Base-by-base conservation (phyloP, 2,888 invertebrate species). In the Liodrosophila aerea region DNA sequence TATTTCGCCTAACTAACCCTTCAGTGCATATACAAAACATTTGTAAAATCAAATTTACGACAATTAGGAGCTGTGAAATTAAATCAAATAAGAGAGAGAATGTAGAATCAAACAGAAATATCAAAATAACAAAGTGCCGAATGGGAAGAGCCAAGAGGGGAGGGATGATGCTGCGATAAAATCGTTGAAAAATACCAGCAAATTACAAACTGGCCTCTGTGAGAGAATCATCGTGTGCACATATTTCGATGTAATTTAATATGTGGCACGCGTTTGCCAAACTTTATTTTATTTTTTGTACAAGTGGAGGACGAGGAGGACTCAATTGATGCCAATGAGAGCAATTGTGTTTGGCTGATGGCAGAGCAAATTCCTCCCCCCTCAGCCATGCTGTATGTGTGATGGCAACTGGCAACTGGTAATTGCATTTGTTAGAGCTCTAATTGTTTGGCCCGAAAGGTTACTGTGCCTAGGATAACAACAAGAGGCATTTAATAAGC, bases 161-260 rank as follows among this genome's bases (percentile, higher is more conserved):
- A 4, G 15, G 15, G 30, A 29, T 12, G 33, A 34, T 36, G 18
- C 22, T 44, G 50, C 59, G 82, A 72, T 78, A 76, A 73, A 81
- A 81, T 81, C 84, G 47, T 51, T 66, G 60, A 60, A 84, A n/a
- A 81, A 81, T 81, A 64, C 85, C 81, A 78, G 82, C 72, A 81
- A 81, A 81, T 81, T 81, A 81, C 76, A 74, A 78, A 64, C 74
- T 72, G 73, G 54, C 39, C 59, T 37, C 45, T 15, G 15, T 56
- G 33, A 41, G 33, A 18, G 33, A 27, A 52, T 18, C 75, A 71
- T 78, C 73, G 46, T 75, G 67, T 81, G 72, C 75, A 78, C 78
- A 73, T 78, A 78, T 75, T 80, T 84, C 75, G 73, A 69, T 87
- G 87, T 86, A 87, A 87, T 83, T 87, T 87, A 87, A 87, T 87